These are phyloP conservation scores for Philaethria dido DNA, from an alignment of 2,888 invertebrate species.

Conservation along the genomic window DNA sequence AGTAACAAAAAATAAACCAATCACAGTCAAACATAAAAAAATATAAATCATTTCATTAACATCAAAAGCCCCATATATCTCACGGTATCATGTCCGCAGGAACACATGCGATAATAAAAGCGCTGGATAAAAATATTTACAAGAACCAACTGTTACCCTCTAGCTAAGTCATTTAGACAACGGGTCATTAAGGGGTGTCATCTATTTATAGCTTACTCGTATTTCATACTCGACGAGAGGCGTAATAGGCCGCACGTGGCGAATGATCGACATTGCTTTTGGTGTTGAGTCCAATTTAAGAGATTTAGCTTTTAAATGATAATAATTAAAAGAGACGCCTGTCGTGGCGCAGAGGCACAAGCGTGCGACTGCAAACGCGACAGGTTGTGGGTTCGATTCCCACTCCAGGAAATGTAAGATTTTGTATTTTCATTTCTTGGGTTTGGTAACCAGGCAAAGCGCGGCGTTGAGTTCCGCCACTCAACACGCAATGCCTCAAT, in stretches of 20 bases:
- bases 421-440: too few species aligned
- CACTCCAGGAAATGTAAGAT: too few species aligned
- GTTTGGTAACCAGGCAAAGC: too few species aligned
- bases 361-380: too few species aligned
- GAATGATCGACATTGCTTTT: constrained; percentile 41
- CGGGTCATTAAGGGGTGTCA: constrained; percentile 69
- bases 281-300: constrained; percentile 31
- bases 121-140: constrained; percentile 57
- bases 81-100: constrained; percentile 50
- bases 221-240: constrained; percentile 72
- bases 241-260: constrained; percentile 77
- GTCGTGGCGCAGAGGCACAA: too few species aligned
- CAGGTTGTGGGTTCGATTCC: too few species aligned
- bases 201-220: constrained; percentile 69
- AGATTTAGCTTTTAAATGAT: not conserved
- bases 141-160: constrained; percentile 54
- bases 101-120: constrained; percentile 53
- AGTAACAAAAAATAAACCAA: constrained; percentile 1
- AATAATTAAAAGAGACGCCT: too few species aligned
- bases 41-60: constrained; percentile 14
- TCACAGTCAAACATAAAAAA: not conserved
- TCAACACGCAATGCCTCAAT: too few species aligned
- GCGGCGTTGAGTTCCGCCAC: too few species aligned
- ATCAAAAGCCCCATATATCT: constrained; percentile 25
- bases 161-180: constrained; percentile 64